phyloP scores from a whole-genome alignment of 2,113 vertebrate genomes.

The Lathamus discolor region DNA sequence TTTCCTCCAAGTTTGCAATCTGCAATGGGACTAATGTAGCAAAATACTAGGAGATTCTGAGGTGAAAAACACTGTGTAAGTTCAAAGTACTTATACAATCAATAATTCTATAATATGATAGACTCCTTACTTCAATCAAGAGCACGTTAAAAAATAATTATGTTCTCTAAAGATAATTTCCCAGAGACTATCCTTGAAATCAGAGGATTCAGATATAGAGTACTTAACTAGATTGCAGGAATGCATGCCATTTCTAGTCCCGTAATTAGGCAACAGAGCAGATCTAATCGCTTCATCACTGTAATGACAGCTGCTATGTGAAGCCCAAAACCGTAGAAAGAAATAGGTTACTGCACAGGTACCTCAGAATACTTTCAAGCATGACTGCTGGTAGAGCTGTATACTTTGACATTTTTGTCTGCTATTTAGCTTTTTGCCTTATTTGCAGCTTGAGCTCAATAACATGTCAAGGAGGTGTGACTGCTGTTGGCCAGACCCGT shows the following conservation, averaged over 20 bases:
- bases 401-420: neutral
- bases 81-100: conserved; percentile 10
- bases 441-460: neutral
- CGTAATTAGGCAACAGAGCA: conserved; percentile 55
- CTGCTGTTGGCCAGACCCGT: neutral
- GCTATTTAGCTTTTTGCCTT: neutral
- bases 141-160: neutral
- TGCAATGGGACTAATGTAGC: neutral
- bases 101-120: conserved; percentile 25
- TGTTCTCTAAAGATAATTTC: conserved; percentile 15
- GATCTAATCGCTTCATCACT: conserved; percentile 53
- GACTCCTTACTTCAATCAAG: conserved; percentile 5
- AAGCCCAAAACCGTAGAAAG: neutral
- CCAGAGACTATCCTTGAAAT: conserved; percentile 32
- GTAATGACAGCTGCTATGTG: neutral
- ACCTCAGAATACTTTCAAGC: neutral
- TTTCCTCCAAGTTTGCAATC: neutral
- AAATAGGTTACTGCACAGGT: neutral
- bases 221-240: conserved; percentile 36
- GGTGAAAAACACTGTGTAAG: neutral
- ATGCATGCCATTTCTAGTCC: conserved; percentile 30
- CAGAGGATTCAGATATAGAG: neutral
- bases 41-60: neutral
- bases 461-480: neutral
- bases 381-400: neutral